Evolutionary conservation across 2,113 vertebrate species (phyloP), one percentile per base, ranked within the genome.

Genomic region (Colinus virginianus): DNA sequence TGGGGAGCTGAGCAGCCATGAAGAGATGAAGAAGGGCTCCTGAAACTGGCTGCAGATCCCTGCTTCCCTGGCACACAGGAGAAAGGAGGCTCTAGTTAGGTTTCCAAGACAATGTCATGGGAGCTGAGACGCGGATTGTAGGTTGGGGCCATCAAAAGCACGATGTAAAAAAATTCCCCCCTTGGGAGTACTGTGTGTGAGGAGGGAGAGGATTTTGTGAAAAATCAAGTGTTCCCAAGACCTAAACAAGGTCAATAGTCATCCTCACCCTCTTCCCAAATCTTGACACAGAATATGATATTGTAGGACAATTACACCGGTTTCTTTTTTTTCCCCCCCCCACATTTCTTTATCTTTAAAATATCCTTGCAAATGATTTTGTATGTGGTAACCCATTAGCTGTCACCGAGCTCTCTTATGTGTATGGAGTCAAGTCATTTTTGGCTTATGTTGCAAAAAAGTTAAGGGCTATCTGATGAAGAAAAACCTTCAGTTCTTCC

Each of bases 141-240:
- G 55, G 5, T 22, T 34, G 36, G 6, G n/a, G 22, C 25, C 22
- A 6, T 23, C 63, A 30, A 93, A 64, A 56, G 13, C 20, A 34
- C 1, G 0, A 23, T 1, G 67, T 40, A 70, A 80, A 78, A 49
- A 84, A 72, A 22, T 28, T 7, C 21, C 13, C 53, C 7, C 3
- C 11, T 62, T 55, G 58, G 21, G 32, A 78, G 2, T 61, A 68
- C 67, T 0, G 0, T 2, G 3, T 9, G 5, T 16, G 20, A 42
- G 23, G 22, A 80, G 8, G 4, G 23, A 15, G 4, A 4, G 49
- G 8, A 25, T 49, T 85, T n/a, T 53, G 5, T 10, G 5, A 77
- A 82, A 79, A 45, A 76, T 6, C 3, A 32, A 30, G 11, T 45
- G 6, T 32, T 91, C 23, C 7, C 9, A 72, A 49, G 6, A 68